These are phyloP conservation scores for Merluccius polli DNA, from an alignment of 2,797 vertebrate genomes.

Conservation along the genomic window DNA sequence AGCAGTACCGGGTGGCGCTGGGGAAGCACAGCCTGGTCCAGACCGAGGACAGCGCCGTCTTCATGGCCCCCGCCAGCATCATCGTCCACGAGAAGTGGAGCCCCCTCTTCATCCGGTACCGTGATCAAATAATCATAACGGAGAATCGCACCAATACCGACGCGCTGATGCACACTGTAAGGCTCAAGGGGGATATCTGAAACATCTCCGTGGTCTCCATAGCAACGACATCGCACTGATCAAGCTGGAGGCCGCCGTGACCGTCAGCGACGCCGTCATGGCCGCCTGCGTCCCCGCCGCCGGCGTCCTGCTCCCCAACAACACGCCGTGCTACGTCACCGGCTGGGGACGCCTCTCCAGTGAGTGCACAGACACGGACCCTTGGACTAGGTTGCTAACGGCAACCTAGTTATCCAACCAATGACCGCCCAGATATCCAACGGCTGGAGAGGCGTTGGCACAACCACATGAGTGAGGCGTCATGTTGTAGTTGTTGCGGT, in stretches of 20 bases:
- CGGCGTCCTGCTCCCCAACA: conserved; percentile 55
- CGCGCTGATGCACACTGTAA: too few species aligned
- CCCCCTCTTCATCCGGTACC: conserved; percentile 68
- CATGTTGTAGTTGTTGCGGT: background rate
- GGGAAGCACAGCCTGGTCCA: conserved; percentile 77
- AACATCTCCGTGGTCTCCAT: conserved; percentile 9
- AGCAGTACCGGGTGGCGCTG: conserved; percentile 73
- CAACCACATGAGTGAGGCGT: background rate
- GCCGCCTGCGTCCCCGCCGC: conserved; percentile 73
- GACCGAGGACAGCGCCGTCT: conserved; percentile 57
- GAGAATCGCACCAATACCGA: background rate
- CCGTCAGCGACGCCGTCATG: conserved; percentile 69
- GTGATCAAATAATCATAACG: background rate
- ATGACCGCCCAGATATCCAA: background rate
- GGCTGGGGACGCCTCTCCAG: conserved; percentile 83
- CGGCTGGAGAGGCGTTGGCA: background rate
- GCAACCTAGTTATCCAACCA: background rate
- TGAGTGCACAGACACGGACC: conserved; percentile 57
- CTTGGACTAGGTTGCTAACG: background rate
- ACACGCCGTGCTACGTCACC: conserved; percentile 76
- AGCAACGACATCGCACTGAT: conserved; percentile 88
- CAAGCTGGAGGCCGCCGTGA: conserved; percentile 74
- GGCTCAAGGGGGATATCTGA: background rate
- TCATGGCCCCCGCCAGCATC: conserved; percentile 60
- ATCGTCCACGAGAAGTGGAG: conserved; percentile 79